These are phyloP conservation scores for Arion vulgaris DNA, from an alignment of 1,140 invertebrate genomes.

Conservation along the genomic window DNA sequence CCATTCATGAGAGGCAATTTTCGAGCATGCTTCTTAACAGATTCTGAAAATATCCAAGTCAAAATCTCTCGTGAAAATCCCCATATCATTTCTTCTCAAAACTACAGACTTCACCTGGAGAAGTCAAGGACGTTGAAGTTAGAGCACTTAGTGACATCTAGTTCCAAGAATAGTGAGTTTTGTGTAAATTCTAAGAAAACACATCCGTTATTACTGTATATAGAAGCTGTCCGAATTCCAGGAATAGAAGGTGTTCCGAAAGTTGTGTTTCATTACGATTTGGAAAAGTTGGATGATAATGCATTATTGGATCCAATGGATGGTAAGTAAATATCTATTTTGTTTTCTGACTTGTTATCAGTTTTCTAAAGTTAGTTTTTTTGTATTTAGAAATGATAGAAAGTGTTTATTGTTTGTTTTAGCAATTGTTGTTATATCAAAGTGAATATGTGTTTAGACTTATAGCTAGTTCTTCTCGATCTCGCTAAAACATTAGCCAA, in stretches of 20 bases:
- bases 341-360: background rate
- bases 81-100: background rate
- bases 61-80: slow-evolving; percentile 18
- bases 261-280: slow-evolving; percentile 24
- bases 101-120: slow-evolving; percentile 2
- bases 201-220: background rate
- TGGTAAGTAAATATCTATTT: slow-evolving; percentile 22
- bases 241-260: slow-evolving; percentile 13
- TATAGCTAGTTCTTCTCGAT: too few relatives aligned
- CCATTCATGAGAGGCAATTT: slow-evolving; percentile 11
- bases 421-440: too few relatives aligned
- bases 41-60: slow-evolving; percentile 14
- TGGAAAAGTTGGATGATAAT: slow-evolving; percentile 7
- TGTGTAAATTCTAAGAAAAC: background rate
- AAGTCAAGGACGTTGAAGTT: slow-evolving; percentile 12
- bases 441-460: too few relatives aligned
- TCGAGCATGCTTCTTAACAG: slow-evolving; percentile 22
- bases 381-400: too few relatives aligned
- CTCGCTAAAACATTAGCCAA: too few relatives aligned
- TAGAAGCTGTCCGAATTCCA: slow-evolving; percentile 6
- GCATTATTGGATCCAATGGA: background rate
- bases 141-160: slow-evolving; percentile 12
- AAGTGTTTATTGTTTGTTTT: too few relatives aligned
- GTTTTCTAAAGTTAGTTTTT: too few relatives aligned
- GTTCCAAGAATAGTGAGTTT: slow-evolving; percentile 14